Percentiles rank a stretch among this genome's conserved stretches.
Conservation (phyloP, 37 sponge, comb jelly and placozoan genomes). For the Corticium candelabrum region DNA sequence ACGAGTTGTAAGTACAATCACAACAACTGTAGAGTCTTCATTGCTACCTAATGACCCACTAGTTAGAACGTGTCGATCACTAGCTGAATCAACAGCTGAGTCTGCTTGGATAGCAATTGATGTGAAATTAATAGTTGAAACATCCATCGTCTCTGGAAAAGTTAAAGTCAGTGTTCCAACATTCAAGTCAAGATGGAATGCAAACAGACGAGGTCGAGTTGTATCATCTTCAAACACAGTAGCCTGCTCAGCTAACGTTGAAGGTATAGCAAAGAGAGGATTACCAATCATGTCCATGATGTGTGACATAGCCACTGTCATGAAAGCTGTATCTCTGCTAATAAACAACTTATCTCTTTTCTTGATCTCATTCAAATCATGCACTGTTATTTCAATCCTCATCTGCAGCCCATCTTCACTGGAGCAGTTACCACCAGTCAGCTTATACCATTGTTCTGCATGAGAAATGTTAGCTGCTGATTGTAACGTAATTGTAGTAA, state of each 20-base stretch:
- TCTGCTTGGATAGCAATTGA: not conserved
- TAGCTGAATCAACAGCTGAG: not conserved
- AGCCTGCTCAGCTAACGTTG: not conserved
- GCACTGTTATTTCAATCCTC: conserved; percentile 30
- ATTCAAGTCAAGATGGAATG: conserved; percentile 54
- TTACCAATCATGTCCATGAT: conserved; percentile 63
- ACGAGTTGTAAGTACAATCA: conserved; percentile 17
- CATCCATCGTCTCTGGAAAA: conserved; percentile 62
- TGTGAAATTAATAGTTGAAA: not conserved
- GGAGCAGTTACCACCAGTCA: not conserved
- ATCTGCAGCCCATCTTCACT: conserved; percentile 39
- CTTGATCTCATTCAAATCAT: conserved; percentile 78
- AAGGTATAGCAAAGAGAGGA: conserved; percentile 18
- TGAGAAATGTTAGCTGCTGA: conserved; percentile 18
- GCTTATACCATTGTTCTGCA: conserved; percentile 11
- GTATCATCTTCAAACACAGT: conserved; percentile 22
- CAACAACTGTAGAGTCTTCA: not conserved
- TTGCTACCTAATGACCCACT: not conserved
- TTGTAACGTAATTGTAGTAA: conserved; percentile 57
- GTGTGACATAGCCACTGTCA: conserved; percentile 30
- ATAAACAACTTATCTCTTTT: conserved; percentile 42
- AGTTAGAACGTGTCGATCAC: not conserved
- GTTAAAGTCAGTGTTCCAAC: conserved; percentile 42
- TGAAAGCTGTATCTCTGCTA: conserved; percentile 28
- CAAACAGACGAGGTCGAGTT: conserved; percentile 36